phyloP scores from a whole-genome alignment of 2,113 vertebrate species.

The Ginglymostoma cirratum region DNA sequence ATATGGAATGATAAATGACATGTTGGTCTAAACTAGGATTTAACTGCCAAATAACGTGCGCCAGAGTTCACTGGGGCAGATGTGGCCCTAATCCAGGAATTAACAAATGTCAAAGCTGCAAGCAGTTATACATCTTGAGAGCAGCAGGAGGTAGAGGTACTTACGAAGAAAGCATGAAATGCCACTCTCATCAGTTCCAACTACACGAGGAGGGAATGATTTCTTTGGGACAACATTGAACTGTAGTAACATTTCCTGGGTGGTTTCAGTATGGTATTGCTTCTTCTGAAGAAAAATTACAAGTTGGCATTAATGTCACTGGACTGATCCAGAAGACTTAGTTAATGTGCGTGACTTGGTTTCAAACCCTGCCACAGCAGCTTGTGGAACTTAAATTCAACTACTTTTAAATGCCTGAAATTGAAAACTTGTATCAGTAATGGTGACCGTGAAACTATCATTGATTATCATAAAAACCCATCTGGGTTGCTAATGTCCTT shows the following conservation, averaged over 20 bases:
- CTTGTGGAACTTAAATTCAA: too few species aligned
- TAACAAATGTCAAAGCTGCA: conserved; percentile 10
- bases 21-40: background rate
- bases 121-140: background rate
- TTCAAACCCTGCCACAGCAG: too few species aligned
- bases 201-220: background rate
- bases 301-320: too few species aligned
- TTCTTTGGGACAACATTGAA: background rate
- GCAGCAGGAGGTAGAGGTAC: background rate
- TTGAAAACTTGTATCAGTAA: too few species aligned
- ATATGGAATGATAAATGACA: background rate
- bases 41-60: background rate
- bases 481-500: too few species aligned
- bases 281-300: background rate
- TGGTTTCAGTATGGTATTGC: background rate
- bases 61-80: background rate
- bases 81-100: background rate
- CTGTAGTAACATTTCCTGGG: background rate
- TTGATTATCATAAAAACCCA: too few species aligned
- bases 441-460: too few species aligned
- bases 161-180: background rate
- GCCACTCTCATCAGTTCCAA: background rate
- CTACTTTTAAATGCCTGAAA: too few species aligned
- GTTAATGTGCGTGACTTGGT: too few species aligned
- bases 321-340: too few species aligned